Percentiles rank a stretch among this genome's conserved stretches.
Conservation (phyloP, 1,140 invertebrate species). For the Eciton burchellii region DNA sequence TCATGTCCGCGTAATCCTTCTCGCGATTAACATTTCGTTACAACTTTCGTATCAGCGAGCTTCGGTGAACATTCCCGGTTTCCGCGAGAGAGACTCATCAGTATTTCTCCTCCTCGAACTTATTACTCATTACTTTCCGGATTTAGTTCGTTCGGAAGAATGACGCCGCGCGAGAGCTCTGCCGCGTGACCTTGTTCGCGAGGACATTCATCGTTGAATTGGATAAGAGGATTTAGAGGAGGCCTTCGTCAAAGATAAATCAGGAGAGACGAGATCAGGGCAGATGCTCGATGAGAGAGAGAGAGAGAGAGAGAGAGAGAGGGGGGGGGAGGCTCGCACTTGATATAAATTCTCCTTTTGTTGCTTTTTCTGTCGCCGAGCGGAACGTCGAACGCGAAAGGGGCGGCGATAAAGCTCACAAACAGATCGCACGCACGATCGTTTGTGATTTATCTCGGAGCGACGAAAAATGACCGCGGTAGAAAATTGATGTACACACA, state of each 20-base stretch:
- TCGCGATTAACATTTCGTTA: too few species aligned
- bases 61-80: too few species aligned
- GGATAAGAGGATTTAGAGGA: constrained; percentile 27
- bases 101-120: too few species aligned
- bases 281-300: constrained; percentile 28
- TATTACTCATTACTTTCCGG: not conserved
- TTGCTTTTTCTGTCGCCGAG: constrained; percentile 75
- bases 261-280: constrained; percentile 65
- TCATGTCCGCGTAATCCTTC: too few species aligned
- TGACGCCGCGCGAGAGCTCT: not conserved
- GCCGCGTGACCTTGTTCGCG: not conserved
- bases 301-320: not conserved
- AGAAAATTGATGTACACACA: constrained; percentile 22
- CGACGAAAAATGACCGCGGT: constrained; percentile 1
- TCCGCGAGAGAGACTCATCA: too few species aligned
- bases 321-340: constrained; percentile 4
- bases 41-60: too few species aligned
- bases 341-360: constrained; percentile 72
- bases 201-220: not conserved
- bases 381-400: constrained; percentile 77
- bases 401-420: constrained; percentile 81
- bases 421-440: constrained; percentile 70
- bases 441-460: constrained; percentile 51
- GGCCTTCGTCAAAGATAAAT: constrained; percentile 64
- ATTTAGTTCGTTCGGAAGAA: not conserved